Conservation (phyloP, 2,888 invertebrate genomes). For the Clostera curtula region DNA sequence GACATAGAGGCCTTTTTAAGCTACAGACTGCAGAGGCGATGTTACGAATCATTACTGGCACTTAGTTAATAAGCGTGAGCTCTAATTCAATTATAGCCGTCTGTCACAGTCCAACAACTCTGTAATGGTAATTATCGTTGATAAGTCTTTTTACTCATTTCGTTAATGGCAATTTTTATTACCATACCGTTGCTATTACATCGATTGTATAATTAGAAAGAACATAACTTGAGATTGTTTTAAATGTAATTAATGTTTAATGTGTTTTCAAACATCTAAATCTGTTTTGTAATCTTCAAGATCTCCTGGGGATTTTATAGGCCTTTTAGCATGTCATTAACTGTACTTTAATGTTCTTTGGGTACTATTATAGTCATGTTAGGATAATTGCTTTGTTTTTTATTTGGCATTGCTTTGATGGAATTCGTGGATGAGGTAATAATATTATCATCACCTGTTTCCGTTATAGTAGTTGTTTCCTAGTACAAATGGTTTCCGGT, state of each 20-base stretch:
- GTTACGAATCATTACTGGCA: constrained; percentile 14
- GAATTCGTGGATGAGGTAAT: constrained; percentile 41
- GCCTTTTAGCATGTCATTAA: constrained; percentile 6
- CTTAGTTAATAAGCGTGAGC: too few species aligned
- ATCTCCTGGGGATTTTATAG: constrained; percentile 3
- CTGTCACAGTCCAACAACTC: too few species aligned
- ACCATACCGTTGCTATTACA: too few species aligned
- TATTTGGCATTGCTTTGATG: constrained; percentile 45
- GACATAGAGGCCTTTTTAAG: constrained; percentile 36
- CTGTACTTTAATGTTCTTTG: constrained; percentile 11
- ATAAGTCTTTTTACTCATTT: too few species aligned
- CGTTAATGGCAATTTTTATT: too few species aligned
- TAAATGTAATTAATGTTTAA: too few species aligned
- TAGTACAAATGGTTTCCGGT: constrained; percentile 52
- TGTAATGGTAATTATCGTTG: too few species aligned
- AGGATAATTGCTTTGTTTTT: constrained; percentile 31
- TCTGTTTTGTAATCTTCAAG: neutral
- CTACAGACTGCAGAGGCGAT: constrained; percentile 15
- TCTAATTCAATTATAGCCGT: too few species aligned
- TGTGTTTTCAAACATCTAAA: constrained; percentile 1
- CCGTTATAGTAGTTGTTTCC: constrained; percentile 46
- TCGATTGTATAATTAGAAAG: too few species aligned
- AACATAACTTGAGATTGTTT: too few species aligned
- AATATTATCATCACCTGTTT: constrained; percentile 32
- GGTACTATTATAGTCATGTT: constrained; percentile 16